Conservation (phyloP, 2,113 vertebrate species). For the Boleophthalmus pectinirostris region DNA sequence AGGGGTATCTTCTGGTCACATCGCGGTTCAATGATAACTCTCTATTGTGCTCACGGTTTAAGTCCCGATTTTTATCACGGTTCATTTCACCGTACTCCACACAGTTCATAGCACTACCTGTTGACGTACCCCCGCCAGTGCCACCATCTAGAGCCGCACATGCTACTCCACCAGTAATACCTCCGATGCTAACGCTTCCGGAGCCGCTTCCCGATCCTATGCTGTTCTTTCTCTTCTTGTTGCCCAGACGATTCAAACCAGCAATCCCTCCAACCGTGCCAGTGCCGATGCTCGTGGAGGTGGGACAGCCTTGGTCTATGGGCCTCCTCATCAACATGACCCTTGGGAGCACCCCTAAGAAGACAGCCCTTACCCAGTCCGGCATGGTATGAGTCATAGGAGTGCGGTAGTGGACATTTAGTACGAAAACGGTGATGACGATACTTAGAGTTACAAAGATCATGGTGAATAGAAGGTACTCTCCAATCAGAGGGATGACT, state of each 20-base stretch:
- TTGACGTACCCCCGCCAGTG: constrained; percentile 42
- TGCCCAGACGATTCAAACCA: constrained; percentile 20
- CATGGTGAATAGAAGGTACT: constrained; percentile 98
- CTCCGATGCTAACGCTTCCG: constrained; percentile 63
- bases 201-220: constrained; percentile 55
- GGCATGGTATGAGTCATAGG: constrained; percentile 90
- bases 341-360: constrained; percentile 83
- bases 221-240: constrained; percentile 63
- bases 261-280: constrained; percentile 25
- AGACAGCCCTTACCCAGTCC: constrained; percentile 83
- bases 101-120: constrained; percentile 69
- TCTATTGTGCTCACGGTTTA: constrained; percentile 66
- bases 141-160: constrained; percentile 50
- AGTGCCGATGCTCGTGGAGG: constrained; percentile 45
- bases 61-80: constrained; percentile 55
- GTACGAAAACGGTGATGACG: constrained; percentile 91
- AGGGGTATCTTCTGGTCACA: constrained; percentile 64
- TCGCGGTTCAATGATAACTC: constrained; percentile 53
- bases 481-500: constrained; percentile 91
- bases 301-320: constrained; percentile 72
- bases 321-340: constrained; percentile 88
- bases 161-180: constrained; percentile 54
- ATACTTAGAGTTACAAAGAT: constrained; percentile 94
- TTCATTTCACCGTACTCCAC: constrained; percentile 72
- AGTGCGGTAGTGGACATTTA: constrained; percentile 93